Conservation (phyloP, 2,888 invertebrate species). For the Tineola bisselliella region DNA sequence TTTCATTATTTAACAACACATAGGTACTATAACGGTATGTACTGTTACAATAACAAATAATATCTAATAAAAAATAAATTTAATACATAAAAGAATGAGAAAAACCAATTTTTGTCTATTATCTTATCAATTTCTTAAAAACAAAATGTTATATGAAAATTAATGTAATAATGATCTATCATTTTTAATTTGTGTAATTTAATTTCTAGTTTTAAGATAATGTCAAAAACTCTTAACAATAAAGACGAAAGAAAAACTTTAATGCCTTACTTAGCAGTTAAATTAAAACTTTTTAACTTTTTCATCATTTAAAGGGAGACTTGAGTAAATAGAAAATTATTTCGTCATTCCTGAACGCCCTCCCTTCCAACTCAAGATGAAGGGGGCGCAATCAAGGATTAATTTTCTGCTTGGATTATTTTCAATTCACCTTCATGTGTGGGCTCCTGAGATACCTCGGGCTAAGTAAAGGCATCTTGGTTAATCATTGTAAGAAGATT, state of each 20-base stretch:
- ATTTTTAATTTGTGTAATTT: too few relatives aligned
- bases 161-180: too few relatives aligned
- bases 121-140: too few relatives aligned
- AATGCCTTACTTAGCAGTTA: background rate
- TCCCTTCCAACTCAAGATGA: slow-evolving; percentile 36
- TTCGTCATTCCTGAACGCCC: slow-evolving; percentile 15
- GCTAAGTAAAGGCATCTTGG: slow-evolving; percentile 7
- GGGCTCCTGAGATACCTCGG: slow-evolving; percentile 34
- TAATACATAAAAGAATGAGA: too few relatives aligned
- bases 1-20: too few relatives aligned
- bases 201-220: too few relatives aligned
- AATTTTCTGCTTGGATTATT: slow-evolving; percentile 67
- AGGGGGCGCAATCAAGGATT: slow-evolving; percentile 60
- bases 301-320: background rate
- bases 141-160: too few relatives aligned
- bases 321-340: slow-evolving; percentile 7
- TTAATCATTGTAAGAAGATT: background rate
- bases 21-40: too few relatives aligned
- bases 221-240: background rate
- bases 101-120: too few relatives aligned
- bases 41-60: too few relatives aligned
- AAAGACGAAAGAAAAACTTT: too few relatives aligned
- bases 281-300: slow-evolving; percentile 20
- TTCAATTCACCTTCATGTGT: slow-evolving; percentile 59
- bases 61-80: too few relatives aligned